Evolutionary conservation across 1,140 invertebrate species (phyloP), one percentile per base, ranked within the genome.

Genomic region (Micrasema longulum): DNA sequence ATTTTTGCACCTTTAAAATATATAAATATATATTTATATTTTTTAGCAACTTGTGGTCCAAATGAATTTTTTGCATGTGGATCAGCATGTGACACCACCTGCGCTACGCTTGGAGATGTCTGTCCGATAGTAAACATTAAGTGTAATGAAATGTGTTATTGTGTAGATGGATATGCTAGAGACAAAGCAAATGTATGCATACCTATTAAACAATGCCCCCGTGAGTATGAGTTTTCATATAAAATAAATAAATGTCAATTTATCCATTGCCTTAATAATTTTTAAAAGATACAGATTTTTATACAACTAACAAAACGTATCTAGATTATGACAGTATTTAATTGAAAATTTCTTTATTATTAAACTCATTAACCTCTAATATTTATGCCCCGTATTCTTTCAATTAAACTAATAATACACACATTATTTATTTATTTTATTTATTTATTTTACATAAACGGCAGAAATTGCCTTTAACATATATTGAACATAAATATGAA

Each of bases 61-160:
- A 69, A 69, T n/a, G 71, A 73, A 16, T 36, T 63, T 10, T 73
- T 52, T 45, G 26, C 16, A 2, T 74, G 72, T 20, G 72, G 72
- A 11, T 74, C 72, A 16, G 47, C 67, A 6, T 74, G 72, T 38
- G 72, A 74, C 35, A 74, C 67, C 2, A 64, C 48, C 7, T 74
- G 72, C 20, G 66, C 60, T 14, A 74, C 67, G 14, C 45, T 74
- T 7, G 67, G 67, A n/a, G 41, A 70, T 11, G 10, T 23, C 7
- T 74, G 72, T 18, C 60, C 72, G 4, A 74, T 74, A 16, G 16
- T 69, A 0, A 69, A 69, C 53, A 48, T 69, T 10, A 70, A 60
- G 31, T 74, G 72, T 23, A 66, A 45, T 9, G 53, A 74, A 22
- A 69, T 12, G 50, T 74, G 72, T 41, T 66, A 70, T 22, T 70